phyloP scores from a whole-genome alignment of 2,888 invertebrate species.

The Notocelia uddmanniana region DNA sequence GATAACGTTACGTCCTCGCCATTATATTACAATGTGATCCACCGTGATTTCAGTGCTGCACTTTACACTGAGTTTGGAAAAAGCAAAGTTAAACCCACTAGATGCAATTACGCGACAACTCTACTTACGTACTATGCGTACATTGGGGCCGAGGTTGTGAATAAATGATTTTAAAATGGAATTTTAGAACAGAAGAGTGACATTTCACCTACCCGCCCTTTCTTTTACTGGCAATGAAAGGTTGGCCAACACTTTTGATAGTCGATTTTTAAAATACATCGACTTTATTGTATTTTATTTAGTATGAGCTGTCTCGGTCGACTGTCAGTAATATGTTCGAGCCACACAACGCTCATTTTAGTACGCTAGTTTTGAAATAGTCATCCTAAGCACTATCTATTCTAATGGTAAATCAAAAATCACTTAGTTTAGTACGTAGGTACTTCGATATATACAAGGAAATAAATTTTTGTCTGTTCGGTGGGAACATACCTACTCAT shows the following conservation, averaged over 20 bases:
- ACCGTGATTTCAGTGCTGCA: constrained; percentile 6
- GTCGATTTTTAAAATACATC: not conserved
- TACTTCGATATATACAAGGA: constrained; percentile 23
- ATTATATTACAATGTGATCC: constrained; percentile 4
- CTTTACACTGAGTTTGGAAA: not conserved
- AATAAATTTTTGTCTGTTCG: constrained; percentile 35
- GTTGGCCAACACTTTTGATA: not conserved
- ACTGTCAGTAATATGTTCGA: constrained; percentile 13
- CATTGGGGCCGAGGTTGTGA: too few species aligned
- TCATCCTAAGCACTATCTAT: constrained; percentile 21
- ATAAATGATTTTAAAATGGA: too few species aligned
- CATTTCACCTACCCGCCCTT: not conserved
- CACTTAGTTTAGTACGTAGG: constrained; percentile 33
- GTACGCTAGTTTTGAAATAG: constrained; percentile 9
- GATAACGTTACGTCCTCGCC: constrained; percentile 48
- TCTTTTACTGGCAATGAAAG: not conserved
- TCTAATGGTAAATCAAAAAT: constrained; percentile 23
- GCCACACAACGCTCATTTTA: constrained; percentile 7
- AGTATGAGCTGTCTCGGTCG: not conserved
- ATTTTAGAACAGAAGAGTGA: not conserved
- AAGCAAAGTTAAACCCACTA: not conserved
- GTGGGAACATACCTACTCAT: constrained; percentile 36
- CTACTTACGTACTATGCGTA: too few species aligned
- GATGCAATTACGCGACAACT: too few species aligned
- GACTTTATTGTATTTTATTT: not conserved